These are phyloP conservation scores for Orius insidiosus DNA, from an alignment of 1,140 invertebrate species.

Conservation along the genomic window DNA sequence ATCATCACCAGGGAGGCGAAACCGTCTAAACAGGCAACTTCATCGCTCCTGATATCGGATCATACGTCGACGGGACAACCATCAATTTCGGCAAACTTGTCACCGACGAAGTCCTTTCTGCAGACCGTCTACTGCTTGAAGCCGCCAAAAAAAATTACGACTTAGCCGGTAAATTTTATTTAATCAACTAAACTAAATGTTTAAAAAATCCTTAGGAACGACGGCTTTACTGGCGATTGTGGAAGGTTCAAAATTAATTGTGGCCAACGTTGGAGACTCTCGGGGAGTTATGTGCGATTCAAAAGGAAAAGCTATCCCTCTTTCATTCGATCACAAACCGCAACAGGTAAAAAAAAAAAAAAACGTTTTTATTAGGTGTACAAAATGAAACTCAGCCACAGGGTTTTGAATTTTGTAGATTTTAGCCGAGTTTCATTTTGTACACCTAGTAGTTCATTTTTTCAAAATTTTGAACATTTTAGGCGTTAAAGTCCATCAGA, in stretches of 20 bases:
- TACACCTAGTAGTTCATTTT: no score
- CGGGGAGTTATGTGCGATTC: conserved; percentile 85
- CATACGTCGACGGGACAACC: conserved; percentile 43
- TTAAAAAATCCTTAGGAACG: conserved; percentile 40
- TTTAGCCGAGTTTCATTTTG: no score
- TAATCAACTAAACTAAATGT: neutral
- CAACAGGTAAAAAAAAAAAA: conserved; percentile 49
- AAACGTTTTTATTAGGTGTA: no score
- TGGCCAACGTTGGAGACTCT: conserved; percentile 93
- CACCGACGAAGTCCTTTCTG: conserved; percentile 66
- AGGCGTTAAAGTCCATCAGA: no score
- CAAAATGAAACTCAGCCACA: no score
- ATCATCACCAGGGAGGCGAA: conserved; percentile 41
- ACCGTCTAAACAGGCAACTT: conserved; percentile 2
- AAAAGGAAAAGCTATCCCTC: conserved; percentile 71
- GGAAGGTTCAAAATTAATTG: conserved; percentile 62
- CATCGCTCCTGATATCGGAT: conserved; percentile 15
- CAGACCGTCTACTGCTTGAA: conserved; percentile 60
- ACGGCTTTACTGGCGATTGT: conserved; percentile 79
- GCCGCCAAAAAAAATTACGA: conserved; percentile 65
- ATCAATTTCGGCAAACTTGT: conserved; percentile 66
- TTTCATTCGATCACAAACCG: conserved; percentile 93
- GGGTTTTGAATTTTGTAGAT: no score
- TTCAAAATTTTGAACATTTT: no score
- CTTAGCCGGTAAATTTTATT: conserved; percentile 45